Conservation (phyloP, 92 coral and sea anemone genomes). For the Virgularia gustaviana region DNA sequence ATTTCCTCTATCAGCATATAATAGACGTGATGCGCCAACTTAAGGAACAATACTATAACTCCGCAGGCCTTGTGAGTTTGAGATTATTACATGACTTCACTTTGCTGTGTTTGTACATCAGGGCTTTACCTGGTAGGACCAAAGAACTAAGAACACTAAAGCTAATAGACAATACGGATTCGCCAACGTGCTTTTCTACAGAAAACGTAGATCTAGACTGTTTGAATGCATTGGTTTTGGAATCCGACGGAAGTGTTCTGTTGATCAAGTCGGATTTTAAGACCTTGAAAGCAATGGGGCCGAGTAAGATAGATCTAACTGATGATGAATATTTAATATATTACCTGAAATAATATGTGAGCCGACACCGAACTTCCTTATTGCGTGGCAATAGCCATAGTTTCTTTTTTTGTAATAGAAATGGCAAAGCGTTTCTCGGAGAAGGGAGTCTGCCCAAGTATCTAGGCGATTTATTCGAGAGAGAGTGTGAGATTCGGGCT, state of each 20-base stretch:
- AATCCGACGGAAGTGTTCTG: constrained; percentile 15
- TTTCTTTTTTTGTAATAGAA: constrained; percentile 1
- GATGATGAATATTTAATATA: constrained; percentile 24
- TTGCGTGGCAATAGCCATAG: constrained; percentile 17
- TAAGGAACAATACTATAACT: constrained; percentile 5
- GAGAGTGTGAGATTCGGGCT: constrained; percentile 1
- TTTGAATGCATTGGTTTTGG: constrained; percentile 15
- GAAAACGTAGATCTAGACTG: constrained; percentile 1
- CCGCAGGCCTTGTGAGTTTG: constrained; percentile 12
- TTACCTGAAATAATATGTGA: too few species aligned
- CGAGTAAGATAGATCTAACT: constrained; percentile 27
- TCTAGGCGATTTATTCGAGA: constrained; percentile 6
- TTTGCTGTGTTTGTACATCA: constrained; percentile 8
- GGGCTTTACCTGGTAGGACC: constrained; percentile 14
- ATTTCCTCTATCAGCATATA: too few species aligned
- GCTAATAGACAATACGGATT: constrained; percentile 3
- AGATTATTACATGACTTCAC: constrained; percentile 21
- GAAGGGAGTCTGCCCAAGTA: constrained; percentile 1
- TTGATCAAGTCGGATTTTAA: too few species aligned
- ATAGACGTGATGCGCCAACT: constrained; percentile 23
- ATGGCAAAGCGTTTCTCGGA: constrained; percentile 20
- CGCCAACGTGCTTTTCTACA: not conserved
- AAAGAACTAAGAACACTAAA: constrained; percentile 21
- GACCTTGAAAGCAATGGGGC: constrained; percentile 24
- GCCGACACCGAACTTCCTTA: constrained; percentile 23